Conservation (phyloP, 92 coral and sea anemone genomes). For the Metridium senile region DNA sequence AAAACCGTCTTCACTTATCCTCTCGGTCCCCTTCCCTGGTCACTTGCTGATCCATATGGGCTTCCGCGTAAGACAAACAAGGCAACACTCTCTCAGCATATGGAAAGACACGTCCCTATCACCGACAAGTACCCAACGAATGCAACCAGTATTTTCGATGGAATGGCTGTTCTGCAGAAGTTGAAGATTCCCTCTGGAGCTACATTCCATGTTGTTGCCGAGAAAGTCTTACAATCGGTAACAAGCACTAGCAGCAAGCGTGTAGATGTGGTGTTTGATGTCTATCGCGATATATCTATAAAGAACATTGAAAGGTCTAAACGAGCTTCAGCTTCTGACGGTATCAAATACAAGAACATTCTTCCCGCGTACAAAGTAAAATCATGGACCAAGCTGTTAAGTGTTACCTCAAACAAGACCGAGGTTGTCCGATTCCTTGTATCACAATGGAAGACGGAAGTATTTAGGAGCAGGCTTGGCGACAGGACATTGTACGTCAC, state of each 20-base stretch:
- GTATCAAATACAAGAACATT: constrained; percentile 20
- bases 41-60: constrained; percentile 59
- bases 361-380: constrained; percentile 51
- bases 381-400: constrained; percentile 49
- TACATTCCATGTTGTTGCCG: constrained; percentile 44
- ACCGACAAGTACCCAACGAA: constrained; percentile 34
- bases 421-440: constrained; percentile 56
- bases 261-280: constrained; percentile 23
- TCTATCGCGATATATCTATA: constrained; percentile 31
- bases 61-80: constrained; percentile 51
- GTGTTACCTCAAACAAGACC: constrained; percentile 56
- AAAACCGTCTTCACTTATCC: constrained; percentile 54
- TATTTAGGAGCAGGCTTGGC: too few relatives aligned
- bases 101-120: constrained; percentile 40
- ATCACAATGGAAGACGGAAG: constrained; percentile 51
- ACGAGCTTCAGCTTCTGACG: constrained; percentile 22
- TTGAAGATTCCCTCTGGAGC: constrained; percentile 49
- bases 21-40: constrained; percentile 67
- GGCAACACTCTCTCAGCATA: constrained; percentile 48
- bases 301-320: constrained; percentile 34
- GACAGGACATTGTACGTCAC: constrained; percentile 23
- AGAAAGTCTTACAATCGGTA: constrained; percentile 26
- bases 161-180: constrained; percentile 58
- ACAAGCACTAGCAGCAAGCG: constrained; percentile 29
- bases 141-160: constrained; percentile 47